Conservation (phyloP, 1,140 invertebrate genomes). For the Agrypnia vestita region DNA sequence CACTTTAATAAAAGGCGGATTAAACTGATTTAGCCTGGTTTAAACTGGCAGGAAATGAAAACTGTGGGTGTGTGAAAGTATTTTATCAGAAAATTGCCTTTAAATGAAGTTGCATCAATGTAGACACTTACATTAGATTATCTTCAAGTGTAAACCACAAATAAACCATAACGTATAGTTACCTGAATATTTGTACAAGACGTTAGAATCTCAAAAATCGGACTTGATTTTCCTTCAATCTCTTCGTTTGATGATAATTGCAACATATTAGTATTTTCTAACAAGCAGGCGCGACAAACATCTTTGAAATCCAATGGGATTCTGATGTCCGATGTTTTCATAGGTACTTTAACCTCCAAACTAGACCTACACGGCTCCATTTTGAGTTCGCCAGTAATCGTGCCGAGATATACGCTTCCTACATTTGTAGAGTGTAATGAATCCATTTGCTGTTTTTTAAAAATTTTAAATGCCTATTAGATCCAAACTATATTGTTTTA, state of each 20-base stretch:
- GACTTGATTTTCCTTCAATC: slow-evolving; percentile 39
- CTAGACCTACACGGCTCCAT: not conserved
- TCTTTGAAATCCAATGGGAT: slow-evolving; percentile 21
- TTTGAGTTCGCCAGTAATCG: too few relatives aligned
- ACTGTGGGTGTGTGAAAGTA: not conserved
- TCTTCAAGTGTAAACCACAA: too few relatives aligned
- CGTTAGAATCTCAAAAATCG: slow-evolving; percentile 40
- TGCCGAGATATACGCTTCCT: too few relatives aligned
- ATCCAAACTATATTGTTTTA: too few relatives aligned
- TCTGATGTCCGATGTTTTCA: slow-evolving; percentile 15
- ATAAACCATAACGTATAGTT: not conserved
- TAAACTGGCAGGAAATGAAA: not conserved
- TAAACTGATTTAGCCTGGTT: not conserved
- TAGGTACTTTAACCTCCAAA: slow-evolving; percentile 28
- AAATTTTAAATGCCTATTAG: too few relatives aligned
- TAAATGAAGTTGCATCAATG: too few relatives aligned
- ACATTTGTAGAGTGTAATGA: too few relatives aligned
- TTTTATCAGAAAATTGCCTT: not conserved
- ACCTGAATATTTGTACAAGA: slow-evolving; percentile 38
- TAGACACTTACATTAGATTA: too few relatives aligned
- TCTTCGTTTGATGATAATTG: slow-evolving; percentile 28
- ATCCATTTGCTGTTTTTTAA: too few relatives aligned
- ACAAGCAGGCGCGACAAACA: slow-evolving; percentile 48
- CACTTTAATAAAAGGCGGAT: not conserved
- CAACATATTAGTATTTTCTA: slow-evolving; percentile 11